These are phyloP conservation scores for Dromius quadrimaculatus DNA, from an alignment of 2,888 invertebrate genomes.

Conservation along the genomic window DNA sequence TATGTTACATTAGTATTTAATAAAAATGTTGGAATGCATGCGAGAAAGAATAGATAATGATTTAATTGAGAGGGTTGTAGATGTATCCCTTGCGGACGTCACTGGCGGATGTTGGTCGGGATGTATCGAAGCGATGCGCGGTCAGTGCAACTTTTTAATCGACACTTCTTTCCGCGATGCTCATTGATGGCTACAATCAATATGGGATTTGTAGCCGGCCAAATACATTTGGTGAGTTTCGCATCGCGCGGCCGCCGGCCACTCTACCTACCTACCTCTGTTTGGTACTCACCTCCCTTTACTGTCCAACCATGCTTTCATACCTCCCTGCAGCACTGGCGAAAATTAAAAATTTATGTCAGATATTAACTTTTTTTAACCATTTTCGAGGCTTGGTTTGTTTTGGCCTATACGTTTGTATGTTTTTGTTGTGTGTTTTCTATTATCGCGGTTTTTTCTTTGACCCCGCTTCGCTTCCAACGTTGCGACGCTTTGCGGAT, in stretches of 20 bases:
- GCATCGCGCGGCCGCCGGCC: constrained; percentile 12
- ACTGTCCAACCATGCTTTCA: neutral
- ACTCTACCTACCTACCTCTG: neutral
- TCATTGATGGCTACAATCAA: constrained; percentile 52
- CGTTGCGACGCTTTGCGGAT: constrained; percentile 7
- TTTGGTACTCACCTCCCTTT: too few relatives aligned
- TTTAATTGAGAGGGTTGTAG: neutral
- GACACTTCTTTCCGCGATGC: constrained; percentile 49
- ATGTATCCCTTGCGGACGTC: neutral
- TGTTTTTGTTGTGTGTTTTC: constrained; percentile 46
- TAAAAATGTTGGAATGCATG: too few relatives aligned
- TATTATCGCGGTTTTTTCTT: constrained; percentile 47
- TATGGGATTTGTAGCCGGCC: constrained; percentile 52
- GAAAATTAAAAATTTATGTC: constrained; percentile 53
- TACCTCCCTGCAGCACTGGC: constrained; percentile 28
- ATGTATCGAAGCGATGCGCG: constrained; percentile 9
- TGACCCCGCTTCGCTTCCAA: constrained; percentile 31
- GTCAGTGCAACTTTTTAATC: constrained; percentile 39
- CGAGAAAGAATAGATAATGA: too few relatives aligned
- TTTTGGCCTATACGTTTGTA: constrained; percentile 23
- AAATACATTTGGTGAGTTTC: constrained; percentile 51
- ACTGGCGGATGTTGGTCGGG: constrained; percentile 12
- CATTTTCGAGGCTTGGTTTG: constrained; percentile 47
- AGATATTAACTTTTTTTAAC: constrained; percentile 51
- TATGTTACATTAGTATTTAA: too few relatives aligned